Conservation (phyloP, 2,113 vertebrate species). For the Rafetus swinhoei region DNA sequence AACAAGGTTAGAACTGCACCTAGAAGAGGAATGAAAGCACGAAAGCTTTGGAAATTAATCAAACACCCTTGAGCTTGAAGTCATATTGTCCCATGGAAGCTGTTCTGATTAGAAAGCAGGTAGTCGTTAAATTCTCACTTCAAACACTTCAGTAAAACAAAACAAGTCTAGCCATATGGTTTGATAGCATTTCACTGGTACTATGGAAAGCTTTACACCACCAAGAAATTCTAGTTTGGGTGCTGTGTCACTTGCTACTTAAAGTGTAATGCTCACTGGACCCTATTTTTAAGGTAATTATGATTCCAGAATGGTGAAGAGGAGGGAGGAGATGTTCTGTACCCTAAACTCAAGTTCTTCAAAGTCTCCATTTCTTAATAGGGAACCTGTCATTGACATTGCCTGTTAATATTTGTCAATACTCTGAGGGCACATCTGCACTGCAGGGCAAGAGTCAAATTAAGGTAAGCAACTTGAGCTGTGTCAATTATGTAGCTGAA, state of each 20-base stretch:
- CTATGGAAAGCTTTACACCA: not conserved
- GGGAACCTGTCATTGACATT: not conserved
- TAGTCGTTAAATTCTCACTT: constrained; percentile 1
- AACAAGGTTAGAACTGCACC: not conserved
- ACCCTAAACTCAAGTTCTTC: not conserved
- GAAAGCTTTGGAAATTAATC: constrained; percentile 15
- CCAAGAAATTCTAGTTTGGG: not conserved
- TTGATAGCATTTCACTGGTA: not conserved
- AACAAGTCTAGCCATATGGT: not conserved
- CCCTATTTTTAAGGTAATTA: no score
- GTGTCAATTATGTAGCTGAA: no score
- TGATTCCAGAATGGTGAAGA: not conserved
- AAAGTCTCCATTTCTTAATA: not conserved
- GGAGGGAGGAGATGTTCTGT: not conserved
- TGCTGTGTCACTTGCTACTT: not conserved
- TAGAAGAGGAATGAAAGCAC: not conserved
- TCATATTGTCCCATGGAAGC: not conserved
- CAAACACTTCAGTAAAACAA: not conserved
- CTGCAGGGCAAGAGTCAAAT: no score
- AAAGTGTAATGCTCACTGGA: no score
- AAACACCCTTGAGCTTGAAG: not conserved
- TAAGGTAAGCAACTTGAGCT: no score
- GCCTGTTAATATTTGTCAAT: not conserved
- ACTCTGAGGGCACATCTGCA: no score
- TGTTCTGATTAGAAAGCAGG: not conserved